These are phyloP conservation scores for Allolobophora icterica DNA, from an alignment of 2,888 invertebrate genomes.

Conservation along the genomic window DNA sequence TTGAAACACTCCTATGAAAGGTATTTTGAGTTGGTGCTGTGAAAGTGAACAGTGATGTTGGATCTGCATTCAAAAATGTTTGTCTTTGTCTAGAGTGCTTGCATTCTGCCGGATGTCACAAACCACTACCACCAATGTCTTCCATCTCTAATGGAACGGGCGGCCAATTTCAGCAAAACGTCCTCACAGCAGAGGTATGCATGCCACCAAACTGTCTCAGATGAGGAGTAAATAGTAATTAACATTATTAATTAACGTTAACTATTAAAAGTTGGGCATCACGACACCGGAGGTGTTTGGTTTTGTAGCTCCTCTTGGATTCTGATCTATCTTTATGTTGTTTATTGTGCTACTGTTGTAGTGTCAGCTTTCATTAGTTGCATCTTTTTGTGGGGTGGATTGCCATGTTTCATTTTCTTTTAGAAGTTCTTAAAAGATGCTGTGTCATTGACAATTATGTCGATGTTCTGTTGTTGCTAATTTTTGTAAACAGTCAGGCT, in stretches of 20 bases:
- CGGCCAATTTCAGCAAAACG: conserved; percentile 74
- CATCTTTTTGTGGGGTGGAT: neutral
- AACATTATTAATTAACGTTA: too few species aligned
- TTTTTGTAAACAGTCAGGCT: conserved; percentile 70
- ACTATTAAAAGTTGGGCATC: too few species aligned
- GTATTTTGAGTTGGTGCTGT: neutral
- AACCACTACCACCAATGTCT: conserved; percentile 83
- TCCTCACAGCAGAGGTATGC: conserved; percentile 29
- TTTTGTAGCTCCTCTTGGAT: neutral
- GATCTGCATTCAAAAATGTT: neutral
- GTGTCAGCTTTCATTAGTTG: neutral
- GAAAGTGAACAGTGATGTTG: neutral
- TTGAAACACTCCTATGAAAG: neutral
- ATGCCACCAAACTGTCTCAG: neutral
- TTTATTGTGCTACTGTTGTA: neutral
- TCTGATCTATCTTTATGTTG: neutral
- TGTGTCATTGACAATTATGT: neutral
- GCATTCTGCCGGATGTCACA: conserved; percentile 83
- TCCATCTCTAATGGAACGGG: conserved; percentile 81
- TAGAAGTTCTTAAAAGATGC: neutral
- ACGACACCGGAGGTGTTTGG: too few species aligned
- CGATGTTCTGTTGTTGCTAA: neutral
- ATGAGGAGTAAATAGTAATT: too few species aligned
- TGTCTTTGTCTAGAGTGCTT: conserved; percentile 55
- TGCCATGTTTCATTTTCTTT: neutral